Evolutionary conservation across 2,888 invertebrate species (phyloP), one percentile per base, ranked within the genome.

Genomic region (Hetaerina titia): DNA sequence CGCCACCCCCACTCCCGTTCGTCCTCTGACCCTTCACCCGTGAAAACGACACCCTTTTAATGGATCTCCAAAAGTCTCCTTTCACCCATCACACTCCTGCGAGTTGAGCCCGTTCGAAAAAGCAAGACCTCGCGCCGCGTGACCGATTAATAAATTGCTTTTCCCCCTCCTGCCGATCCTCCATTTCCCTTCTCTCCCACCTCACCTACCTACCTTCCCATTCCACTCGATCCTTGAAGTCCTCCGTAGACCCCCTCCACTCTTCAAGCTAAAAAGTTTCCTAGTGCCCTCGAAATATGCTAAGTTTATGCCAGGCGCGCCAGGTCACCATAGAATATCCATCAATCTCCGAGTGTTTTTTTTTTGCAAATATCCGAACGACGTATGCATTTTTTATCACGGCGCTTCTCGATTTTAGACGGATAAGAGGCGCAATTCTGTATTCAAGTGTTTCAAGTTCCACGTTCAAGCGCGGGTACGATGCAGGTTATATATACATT

Each of bases 41-140:
- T 92, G 92, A 92, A 92, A 92, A 69, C 92, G 92, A 74, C 69
- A 69, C 56, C 74, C 69, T 64, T 92, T 74, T 92, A 56, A 69
- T 92, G 92, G 92, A 22, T 31, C 64, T 45, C n/a, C 57, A 22
- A 69, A n/a, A 74, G 25, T 69, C 69, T 22, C 45, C 92, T 56
- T 19, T 19, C 19, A 57, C 63, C 64, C 90, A 64, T 64, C 64
- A 19, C 45, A 63, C 7, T 90, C 63, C 63, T 45, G 17, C 90
- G 63, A 57, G 56, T 17, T 9, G 17, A 89, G 89, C 22, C 64
- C 64, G 45, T 31, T 64, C 6, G 25, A 22, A 19, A 69, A 17
- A 60, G 60, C 13, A 17, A 60, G 60, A 17, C 11, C 60, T 60
- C 60, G 60, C 11, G 60, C 17, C 60, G 60, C 17, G 60, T 60